Percentiles rank a stretch among this genome's conserved stretches.
Conservation (phyloP, 1,140 invertebrate genomes). For the Ceratina australensis region DNA sequence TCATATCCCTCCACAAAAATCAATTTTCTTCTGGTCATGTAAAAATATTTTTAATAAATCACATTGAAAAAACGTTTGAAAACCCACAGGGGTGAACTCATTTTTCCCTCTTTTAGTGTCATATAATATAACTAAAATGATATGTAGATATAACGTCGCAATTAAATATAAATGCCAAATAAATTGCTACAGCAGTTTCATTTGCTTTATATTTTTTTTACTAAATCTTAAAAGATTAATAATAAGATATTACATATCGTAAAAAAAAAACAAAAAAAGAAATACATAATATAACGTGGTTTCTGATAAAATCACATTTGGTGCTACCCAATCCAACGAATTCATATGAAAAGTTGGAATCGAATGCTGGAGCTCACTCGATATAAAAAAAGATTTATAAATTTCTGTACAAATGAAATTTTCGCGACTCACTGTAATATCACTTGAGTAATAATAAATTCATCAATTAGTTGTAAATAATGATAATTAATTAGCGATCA, state of each 20-base stretch:
- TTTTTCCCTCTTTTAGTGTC: conserved; percentile 2
- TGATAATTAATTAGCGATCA: conserved; percentile 11
- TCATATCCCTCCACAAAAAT: conserved; percentile 14
- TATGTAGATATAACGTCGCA: conserved; percentile 57
- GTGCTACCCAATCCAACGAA: conserved; percentile 9
- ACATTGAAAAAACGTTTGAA: conserved; percentile 24
- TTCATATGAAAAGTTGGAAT: conserved; percentile 19
- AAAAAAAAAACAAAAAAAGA: background rate
- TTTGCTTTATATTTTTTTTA: background rate
- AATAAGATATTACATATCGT: conserved; percentile 13
- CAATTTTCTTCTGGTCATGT: conserved; percentile 20
- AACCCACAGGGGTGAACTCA: conserved; percentile 18
- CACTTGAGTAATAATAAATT: conserved; percentile 24
- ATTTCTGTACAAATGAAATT: conserved; percentile 37
- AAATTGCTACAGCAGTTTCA: conserved; percentile 14
- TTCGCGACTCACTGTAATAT: conserved; percentile 12
- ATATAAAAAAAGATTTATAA: conserved; percentile 32
- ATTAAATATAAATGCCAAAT: conserved; percentile 57
- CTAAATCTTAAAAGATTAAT: conserved; percentile 12
- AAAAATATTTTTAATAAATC: conserved; percentile 42
- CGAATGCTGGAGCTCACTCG: conserved; percentile 9
- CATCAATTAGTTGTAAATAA: conserved; percentile 4
- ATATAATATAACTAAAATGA: conserved; percentile 57
- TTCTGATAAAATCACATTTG: conserved; percentile 19
- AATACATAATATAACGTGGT: background rate